Base-by-base conservation (phyloP, 2,113 vertebrate species). In the Phalacrocorax brasilianus region DNA sequence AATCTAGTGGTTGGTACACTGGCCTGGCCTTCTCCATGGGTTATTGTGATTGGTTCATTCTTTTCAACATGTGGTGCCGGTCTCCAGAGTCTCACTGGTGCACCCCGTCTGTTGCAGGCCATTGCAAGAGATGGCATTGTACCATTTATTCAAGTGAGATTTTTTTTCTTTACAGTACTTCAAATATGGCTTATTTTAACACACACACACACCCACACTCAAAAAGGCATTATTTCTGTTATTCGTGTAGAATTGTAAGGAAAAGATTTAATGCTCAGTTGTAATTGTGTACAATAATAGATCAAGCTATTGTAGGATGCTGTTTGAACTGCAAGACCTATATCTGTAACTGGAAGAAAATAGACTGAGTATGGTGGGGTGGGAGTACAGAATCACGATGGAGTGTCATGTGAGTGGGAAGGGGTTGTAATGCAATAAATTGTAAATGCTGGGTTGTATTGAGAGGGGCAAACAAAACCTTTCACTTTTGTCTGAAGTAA, bases 1-100 rank as follows among this genome's bases (percentile, higher is more conserved):
- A 99, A 99, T 80, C 98, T 99, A 32, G 99, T 99, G 49, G 99
- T 99, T 12, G 99, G 99, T 78, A 99, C 98, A 2, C 94, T 99
- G 84, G 99, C 99, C 8, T 99, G 99, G 99, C 99, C 99, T 4
- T 99, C 99, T 7, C 99, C 99, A 1, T 99, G 99, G 99, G 99
- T 99, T 40, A 99, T 99, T 47, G 99, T 99, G 88, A 99, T 99
- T 13, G 99, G 99, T 71, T 99, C 99, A 0, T 99, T 99, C 97
- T 99, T 99, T 96, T 99, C 99, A 88, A 99, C 99, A 20, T 99
- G 99, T 9, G 99, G 99, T 10, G 99, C 99, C 1, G 99, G 99
- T 66, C 98, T 99, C 4, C 99, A 99, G 97, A 99, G 99, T 85
- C 98, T 99, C 77, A 99, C 99, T 0, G 99, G 99, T 8, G 99